phyloP scores from a whole-genome alignment of 2,113 vertebrate species.

The Callospermophilus lateralis region DNA sequence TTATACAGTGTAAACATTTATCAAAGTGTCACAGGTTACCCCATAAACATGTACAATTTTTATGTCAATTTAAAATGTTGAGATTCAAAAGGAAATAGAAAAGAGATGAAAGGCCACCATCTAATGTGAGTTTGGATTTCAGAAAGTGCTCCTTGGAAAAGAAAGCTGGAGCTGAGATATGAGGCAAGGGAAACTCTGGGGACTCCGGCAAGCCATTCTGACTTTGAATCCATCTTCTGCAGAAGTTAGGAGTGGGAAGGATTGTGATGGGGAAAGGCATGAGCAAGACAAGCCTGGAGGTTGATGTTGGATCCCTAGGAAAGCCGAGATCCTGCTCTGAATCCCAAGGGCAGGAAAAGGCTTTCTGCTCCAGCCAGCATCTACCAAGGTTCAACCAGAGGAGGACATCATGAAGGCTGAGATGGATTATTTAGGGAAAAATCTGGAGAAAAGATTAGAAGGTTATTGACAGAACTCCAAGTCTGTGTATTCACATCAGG shows the following conservation, averaged over 20 bases:
- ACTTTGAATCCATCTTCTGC: constrained; percentile 1
- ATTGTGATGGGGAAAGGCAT: neutral
- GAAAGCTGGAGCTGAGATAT: neutral
- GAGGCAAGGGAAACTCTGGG: neutral
- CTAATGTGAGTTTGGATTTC: neutral
- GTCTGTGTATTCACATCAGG: neutral
- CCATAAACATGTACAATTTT: neutral
- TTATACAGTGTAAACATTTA: neutral
- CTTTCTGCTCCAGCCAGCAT: neutral
- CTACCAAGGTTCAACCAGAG: neutral
- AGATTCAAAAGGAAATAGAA: neutral
- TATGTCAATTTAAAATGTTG: neutral
- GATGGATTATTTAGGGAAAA: neutral
- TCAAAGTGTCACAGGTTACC: neutral
- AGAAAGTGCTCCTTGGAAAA: neutral
- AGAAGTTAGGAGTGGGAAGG: neutral
- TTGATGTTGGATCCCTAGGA: neutral
- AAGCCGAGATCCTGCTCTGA: neutral
- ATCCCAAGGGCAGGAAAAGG: too few species aligned
- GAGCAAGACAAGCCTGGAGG: neutral
- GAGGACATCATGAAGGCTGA: neutral
- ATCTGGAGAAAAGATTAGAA: neutral
- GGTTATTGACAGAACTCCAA: neutral
- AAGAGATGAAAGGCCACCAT: neutral
- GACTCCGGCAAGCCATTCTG: neutral